A percentile compares a stretch with the other conserved stretches of the same genome.
These are phyloP conservation scores for Morpho helenor DNA, from an alignment of 2,888 invertebrate species.

Conservation along the genomic window DNA sequence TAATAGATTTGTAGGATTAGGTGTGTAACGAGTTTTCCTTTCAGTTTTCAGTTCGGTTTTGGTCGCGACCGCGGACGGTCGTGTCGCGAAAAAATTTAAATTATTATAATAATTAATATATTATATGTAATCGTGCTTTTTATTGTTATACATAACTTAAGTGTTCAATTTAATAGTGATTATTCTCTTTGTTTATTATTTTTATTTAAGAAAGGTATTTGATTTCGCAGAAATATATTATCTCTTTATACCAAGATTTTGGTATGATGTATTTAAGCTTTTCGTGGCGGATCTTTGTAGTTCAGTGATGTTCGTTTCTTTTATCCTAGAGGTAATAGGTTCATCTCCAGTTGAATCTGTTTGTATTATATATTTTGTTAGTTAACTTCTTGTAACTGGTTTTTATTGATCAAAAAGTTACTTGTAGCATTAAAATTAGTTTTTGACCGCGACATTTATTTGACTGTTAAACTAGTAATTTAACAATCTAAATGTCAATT, in stretches of 20 bases:
- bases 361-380: too few relatives aligned
- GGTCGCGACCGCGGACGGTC: conserved; percentile 31
- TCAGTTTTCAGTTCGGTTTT: conserved; percentile 49
- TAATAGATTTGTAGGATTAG: conserved; percentile 3
- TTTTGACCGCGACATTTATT: too few relatives aligned
- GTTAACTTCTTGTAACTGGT: too few relatives aligned
- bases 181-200: not conserved
- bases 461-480: too few relatives aligned
- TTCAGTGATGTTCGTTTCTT: not conserved
- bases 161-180: not conserved
- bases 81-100: not conserved
- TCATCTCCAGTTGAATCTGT: not conserved
- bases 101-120: too few relatives aligned
- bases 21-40: conserved; percentile 26
- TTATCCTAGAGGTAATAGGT: not conserved
- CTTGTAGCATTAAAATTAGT: too few relatives aligned
- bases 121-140: too few relatives aligned
- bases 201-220: too few relatives aligned
- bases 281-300: too few relatives aligned
- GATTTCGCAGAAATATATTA: not conserved
- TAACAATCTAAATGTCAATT: too few relatives aligned
- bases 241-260: not conserved
- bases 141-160: too few relatives aligned
- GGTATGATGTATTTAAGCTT: not conserved
- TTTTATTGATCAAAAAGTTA: too few relatives aligned